Conservation (phyloP, 2,888 invertebrate species). For the Stenodera caucasica region DNA sequence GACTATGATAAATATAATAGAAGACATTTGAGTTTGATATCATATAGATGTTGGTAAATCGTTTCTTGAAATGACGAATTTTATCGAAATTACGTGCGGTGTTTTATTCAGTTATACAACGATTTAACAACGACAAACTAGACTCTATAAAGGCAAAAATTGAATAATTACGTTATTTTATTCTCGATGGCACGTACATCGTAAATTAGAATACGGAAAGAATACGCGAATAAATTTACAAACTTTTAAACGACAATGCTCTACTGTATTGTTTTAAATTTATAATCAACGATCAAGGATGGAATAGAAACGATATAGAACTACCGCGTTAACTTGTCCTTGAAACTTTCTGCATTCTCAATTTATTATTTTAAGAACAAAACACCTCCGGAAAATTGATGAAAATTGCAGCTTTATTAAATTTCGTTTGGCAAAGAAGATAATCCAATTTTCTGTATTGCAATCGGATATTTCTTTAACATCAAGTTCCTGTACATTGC, state of each 20-base stretch:
- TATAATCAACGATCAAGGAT: background rate
- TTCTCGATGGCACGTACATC: conserved; percentile 4
- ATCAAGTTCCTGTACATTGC: background rate
- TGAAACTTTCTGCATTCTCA: background rate
- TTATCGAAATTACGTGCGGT: conserved; percentile 8
- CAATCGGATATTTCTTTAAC: background rate
- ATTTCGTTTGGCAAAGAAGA: background rate
- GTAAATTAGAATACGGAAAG: conserved; percentile 8
- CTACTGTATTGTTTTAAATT: background rate
- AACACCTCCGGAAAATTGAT: background rate
- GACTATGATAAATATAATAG: background rate
- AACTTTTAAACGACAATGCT: background rate
- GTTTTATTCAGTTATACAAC: background rate
- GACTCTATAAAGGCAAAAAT: background rate
- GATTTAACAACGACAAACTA: conserved; percentile 7
- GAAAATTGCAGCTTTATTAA: background rate
- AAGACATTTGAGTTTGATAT: conserved; percentile 8
- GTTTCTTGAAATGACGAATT: background rate
- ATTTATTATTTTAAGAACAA: too few relatives aligned
- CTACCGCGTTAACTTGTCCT: background rate
- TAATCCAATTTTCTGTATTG: background rate
- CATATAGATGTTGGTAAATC: background rate
- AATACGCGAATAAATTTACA: background rate
- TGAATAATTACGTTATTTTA: conserved; percentile 9
- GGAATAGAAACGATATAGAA: background rate